Evolutionary conservation across 2,113 vertebrate species (phyloP).

Genomic region (Cottus gobio): DNA sequence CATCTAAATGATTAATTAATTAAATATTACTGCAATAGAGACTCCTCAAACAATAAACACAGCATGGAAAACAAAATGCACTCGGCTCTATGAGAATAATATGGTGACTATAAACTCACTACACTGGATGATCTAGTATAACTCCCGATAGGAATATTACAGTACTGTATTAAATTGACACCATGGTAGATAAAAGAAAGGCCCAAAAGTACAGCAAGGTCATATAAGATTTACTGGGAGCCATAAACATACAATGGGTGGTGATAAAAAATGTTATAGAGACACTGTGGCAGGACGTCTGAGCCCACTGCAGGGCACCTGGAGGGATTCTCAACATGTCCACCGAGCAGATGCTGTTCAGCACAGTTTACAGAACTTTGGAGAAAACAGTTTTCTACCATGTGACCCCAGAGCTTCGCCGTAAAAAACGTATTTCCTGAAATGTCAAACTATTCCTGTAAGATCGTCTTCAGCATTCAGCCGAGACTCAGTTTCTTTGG

Average conservation of each 20-base stretch:
- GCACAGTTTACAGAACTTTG: not conserved
- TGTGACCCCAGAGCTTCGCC: not conserved
- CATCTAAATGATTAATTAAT: not conserved
- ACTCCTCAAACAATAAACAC: not conserved
- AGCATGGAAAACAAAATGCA: not conserved
- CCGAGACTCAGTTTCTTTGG: not conserved
- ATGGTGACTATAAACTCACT: not conserved
- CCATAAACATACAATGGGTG: not conserved
- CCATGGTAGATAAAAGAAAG: not conserved
- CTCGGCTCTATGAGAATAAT: not conserved
- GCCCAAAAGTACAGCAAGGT: not conserved
- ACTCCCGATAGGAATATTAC: not conserved
- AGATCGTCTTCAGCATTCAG: not conserved
- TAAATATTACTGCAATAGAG: not conserved
- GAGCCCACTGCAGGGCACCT: not conserved
- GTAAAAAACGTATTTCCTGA: not conserved
- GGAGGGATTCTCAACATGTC: not conserved
- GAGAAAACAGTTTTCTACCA: not conserved
- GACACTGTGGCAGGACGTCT: not conserved
- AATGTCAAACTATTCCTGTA: not conserved
- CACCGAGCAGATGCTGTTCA: no score
- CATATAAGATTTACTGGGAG: conserved; percentile 5
- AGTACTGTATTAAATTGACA: not conserved
- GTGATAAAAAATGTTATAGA: not conserved
- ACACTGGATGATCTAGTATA: not conserved